Evolutionary conservation across 2,797 vertebrate species (phyloP), one percentile per base, ranked within the genome.

Genomic region (Cheirogaleus major): DNA sequence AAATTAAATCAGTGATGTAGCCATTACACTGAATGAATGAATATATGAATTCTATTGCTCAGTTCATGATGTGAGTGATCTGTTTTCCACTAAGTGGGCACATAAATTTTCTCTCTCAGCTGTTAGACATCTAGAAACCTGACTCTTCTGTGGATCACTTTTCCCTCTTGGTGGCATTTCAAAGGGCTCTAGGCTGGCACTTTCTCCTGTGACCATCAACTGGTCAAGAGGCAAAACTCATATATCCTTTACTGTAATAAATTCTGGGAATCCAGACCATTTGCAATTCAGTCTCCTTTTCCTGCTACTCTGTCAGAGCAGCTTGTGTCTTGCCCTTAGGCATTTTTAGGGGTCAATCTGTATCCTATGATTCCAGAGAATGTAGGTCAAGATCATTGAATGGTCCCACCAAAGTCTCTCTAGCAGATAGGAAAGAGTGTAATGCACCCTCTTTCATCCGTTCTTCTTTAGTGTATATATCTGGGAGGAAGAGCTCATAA

Each of bases 341-440:
- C 9, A 63, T 50, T 82, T 95, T 27, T 72, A 78, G 45, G 15
- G 84, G 27, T 22, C n/a, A 94, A 18, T 8, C 41, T 89, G 13
- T 81, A 27, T 43, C 23, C 20, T 20, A 81, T 6, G 7, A 41
- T 45, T 85, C 35, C 38, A 93, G 7, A 23, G 4, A 15, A 61
- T 17, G 65, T n/a, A 91, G 48, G 9, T 55, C 67, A 81, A 67
- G n/a, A 27, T 93, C n/a, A 76, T 7, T 55, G 32, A 59, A 2
- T 27, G 35, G 32, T 67, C 45, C 89, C 57, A 72, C 13, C 50
- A 61, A 94, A 92, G 69, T 81, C 35, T 67, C 13, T 75, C 43
- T 7, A 50, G 55, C 7, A 63, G 20, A 7, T 20, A 89, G 59
- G 20, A 65, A 65, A 81, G 5, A 72, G 11, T 9, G 6, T 4